A percentile compares a stretch with the other conserved stretches of the same genome.
phyloP scores from a whole-genome alignment of 2,888 invertebrate species.

The Proisotoma minuta region DNA sequence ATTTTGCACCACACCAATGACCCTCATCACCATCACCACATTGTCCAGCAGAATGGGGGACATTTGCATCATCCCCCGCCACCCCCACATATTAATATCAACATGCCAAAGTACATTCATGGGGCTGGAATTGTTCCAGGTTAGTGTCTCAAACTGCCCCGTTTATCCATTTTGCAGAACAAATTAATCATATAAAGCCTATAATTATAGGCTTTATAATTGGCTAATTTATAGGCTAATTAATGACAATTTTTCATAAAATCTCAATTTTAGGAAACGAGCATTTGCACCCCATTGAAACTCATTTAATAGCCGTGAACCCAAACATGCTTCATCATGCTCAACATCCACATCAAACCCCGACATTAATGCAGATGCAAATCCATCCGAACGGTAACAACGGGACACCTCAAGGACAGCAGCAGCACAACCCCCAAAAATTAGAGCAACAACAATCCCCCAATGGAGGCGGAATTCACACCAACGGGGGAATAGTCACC shows the following conservation, averaged over 20 bases:
- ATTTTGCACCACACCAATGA: slow-evolving; percentile 7
- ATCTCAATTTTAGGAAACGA: slow-evolving; percentile 9
- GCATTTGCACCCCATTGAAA: slow-evolving; percentile 30
- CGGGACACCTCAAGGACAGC: slow-evolving; percentile 10
- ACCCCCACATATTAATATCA: slow-evolving; percentile 35
- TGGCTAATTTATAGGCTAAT: too few relatives aligned
- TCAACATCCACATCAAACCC: neutral
- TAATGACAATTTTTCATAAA: too few relatives aligned
- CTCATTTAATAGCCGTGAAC: slow-evolving; percentile 42
- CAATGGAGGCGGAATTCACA: slow-evolving; percentile 21
- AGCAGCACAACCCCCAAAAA: slow-evolving; percentile 20
- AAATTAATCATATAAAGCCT: too few relatives aligned
- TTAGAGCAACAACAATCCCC: slow-evolving; percentile 32
- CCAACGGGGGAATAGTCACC: neutral
- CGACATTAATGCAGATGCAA: slow-evolving; percentile 8
- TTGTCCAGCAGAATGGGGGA: neutral
- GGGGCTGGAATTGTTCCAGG: neutral
- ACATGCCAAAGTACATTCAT: slow-evolving; percentile 38
- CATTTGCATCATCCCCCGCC: slow-evolving; percentile 18
- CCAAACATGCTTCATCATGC: slow-evolving; percentile 14
- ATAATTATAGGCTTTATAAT: too few relatives aligned
- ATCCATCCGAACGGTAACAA: slow-evolving; percentile 13
- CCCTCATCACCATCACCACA: slow-evolving; percentile 5
- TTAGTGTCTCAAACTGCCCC: neutral
- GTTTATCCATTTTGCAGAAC: too few relatives aligned